Evolutionary conservation across 2,113 vertebrate genomes (phyloP).

Genomic region (Toxotes jaculatrix): DNA sequence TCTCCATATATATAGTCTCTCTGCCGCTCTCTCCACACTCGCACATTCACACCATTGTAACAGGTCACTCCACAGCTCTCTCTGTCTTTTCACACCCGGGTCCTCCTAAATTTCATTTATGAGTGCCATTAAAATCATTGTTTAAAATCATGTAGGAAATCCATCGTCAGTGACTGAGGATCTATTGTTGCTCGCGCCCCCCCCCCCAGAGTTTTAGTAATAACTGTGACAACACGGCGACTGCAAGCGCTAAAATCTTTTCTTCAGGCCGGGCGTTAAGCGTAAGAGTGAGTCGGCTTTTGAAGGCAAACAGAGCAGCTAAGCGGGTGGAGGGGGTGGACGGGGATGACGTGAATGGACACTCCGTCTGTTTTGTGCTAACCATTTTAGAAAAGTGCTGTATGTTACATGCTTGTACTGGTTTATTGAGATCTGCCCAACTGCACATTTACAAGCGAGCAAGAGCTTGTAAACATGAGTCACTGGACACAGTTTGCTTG

Average conservation of each 20-base stretch:
- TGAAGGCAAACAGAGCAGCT: conserved; percentile 26
- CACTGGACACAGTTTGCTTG: conserved; percentile 27
- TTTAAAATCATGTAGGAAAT: conserved; percentile 80
- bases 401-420: conserved; percentile 57
- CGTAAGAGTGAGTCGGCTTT: conserved; percentile 44
- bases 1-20: conserved; percentile 64
- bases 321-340: background rate
- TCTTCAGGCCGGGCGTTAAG: conserved; percentile 48
- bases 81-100: conserved; percentile 63
- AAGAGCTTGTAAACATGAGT: conserved; percentile 53
- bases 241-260: conserved; percentile 57
- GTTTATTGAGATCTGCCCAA: conserved; percentile 61
- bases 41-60: conserved; percentile 68
- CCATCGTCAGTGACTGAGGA: conserved; percentile 60
- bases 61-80: conserved; percentile 46
- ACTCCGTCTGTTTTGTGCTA: conserved; percentile 25
- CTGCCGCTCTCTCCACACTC: conserved; percentile 44
- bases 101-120: conserved; percentile 76
- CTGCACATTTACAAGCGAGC: conserved; percentile 61
- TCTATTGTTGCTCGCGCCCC: conserved; percentile 58
- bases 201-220: conserved; percentile 59
- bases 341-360: conserved; percentile 7
- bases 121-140: conserved; percentile 80
- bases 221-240: conserved; percentile 69
- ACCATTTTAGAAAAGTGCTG: conserved; percentile 31